Base-by-base conservation (phyloP, 2,113 vertebrate genomes). In the Lonchura striata region DNA sequence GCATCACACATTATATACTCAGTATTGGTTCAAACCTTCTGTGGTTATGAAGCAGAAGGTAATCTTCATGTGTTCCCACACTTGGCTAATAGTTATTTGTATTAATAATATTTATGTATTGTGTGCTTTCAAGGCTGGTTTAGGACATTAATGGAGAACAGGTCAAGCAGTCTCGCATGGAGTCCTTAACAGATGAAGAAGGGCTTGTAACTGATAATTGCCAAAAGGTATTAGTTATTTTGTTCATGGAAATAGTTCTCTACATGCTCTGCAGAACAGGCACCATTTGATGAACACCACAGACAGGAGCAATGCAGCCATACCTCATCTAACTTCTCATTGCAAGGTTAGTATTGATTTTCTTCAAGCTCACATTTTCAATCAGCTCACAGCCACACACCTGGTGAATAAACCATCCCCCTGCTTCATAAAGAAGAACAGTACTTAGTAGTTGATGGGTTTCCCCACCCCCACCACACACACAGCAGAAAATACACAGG, bases 321-420 rank as follows among this genome's bases (percentile, higher is more conserved):
- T 41, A 57, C 42, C 44, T 87, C 79, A 93, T 92, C 84, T 28
- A 49, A 25, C n/a, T 85, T 76, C 39, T 72, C n/a, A 4, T 72
- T 94, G 88, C 92, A 94, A 90, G 82, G 71, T 82, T 91, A 94
- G 75, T 23, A 94, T 93, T 4, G 63, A 95, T 96, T 95, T 92
- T 87, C 60, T 80, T 37, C 13, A 13, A 46, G 16, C 66, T 18
- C 44, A n/a, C n/a, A n/a, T 94, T 78, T 86, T 88, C 90, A 41
- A 3, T 56, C 57, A 66, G 68, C 91, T 91, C 77, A 66, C 33
- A 68, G 50, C 33, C 61, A 82, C 47, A 53, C 76, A 75, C 56
- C 33, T 80, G 20, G 47, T 23, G 8, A 27, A 30, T 8, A 68
- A 86, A 53, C 19, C 24, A 78, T 57, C 37, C 46, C 47, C 46